Conservation (phyloP, 2,888 invertebrate species). For the Slavum lentiscoides region DNA sequence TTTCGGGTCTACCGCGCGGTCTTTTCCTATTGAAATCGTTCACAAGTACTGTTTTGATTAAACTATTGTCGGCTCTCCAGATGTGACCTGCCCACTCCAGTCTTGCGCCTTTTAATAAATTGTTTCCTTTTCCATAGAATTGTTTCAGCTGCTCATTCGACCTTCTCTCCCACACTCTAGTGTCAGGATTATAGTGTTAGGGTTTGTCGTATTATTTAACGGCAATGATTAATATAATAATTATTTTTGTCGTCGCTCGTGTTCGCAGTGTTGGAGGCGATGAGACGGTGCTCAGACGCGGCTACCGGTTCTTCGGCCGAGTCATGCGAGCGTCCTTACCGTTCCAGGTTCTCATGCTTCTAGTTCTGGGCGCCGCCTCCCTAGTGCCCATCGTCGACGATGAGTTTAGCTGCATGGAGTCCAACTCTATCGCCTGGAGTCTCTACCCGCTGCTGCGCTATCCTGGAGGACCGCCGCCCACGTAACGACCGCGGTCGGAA, state of each 20-base stretch:
- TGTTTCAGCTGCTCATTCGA: no score
- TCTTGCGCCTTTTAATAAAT: no score
- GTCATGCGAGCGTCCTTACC: conserved; percentile 90
- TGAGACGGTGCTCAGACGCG: conserved; percentile 71
- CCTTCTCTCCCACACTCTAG: no score
- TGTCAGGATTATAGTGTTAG: no score
- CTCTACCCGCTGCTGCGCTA: conserved; percentile 88
- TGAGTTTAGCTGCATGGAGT: conserved; percentile 82
- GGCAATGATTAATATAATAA: no score
- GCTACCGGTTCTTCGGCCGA: conserved; percentile 83
- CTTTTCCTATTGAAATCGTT: no score
- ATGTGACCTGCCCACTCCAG: no score
- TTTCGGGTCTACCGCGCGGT: no score
- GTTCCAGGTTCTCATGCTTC: conserved; percentile 89
- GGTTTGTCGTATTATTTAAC: no score
- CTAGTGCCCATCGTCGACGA: conserved; percentile 86
- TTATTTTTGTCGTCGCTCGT: not conserved
- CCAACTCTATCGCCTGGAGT: conserved; percentile 79
- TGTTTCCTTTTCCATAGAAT: no score
- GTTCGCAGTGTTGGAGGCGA: conserved; percentile 61
- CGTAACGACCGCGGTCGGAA: not conserved
- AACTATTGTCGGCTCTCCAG: no score
- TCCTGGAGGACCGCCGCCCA: conserved; percentile 89
- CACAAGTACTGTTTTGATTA: no score
- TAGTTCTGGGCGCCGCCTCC: conserved; percentile 90